Conservation (phyloP, 2,797 vertebrate genomes). For the Oceanodroma leucorhoa region DNA sequence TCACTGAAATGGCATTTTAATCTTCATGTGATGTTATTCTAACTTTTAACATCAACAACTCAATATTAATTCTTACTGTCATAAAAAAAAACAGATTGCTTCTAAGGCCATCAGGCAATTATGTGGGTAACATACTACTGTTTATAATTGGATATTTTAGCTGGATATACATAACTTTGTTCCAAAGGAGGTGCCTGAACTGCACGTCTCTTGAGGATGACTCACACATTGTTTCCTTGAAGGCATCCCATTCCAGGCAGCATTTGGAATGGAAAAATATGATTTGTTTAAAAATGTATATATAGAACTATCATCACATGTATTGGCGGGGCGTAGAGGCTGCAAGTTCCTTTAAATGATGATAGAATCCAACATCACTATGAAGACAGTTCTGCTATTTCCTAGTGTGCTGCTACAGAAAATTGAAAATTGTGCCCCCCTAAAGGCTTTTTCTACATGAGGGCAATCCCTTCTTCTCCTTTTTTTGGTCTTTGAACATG, state of each 20-base stretch:
- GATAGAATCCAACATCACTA: neutral
- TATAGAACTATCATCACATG: neutral
- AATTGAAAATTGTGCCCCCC: neutral
- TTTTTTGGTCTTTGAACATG: neutral
- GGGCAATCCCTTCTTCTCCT: neutral
- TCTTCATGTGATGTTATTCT: neutral
- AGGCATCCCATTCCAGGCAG: constrained; percentile 29
- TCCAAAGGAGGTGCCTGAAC: constrained; percentile 38
- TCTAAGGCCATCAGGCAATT: neutral
- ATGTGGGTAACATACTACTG: neutral
- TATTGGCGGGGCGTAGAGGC: neutral
- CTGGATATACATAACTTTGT: neutral
- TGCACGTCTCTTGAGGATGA: constrained; percentile 37
- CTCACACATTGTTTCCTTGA: constrained; percentile 38
- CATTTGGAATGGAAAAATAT: constrained; percentile 12
- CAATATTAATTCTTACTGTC: constrained; percentile 9
- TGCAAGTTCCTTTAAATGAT: neutral
- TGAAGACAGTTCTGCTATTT: neutral
- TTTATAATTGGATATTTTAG: constrained; percentile 24
- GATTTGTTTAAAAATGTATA: neutral
- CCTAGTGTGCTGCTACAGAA: neutral
- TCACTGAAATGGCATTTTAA: constrained; percentile 27
- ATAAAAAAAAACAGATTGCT: neutral
- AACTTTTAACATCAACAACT: constrained; percentile 15
- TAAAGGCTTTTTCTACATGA: neutral